Percentiles rank a stretch among this genome's conserved stretches.
Conservation (phyloP, 1,140 invertebrate species). For the Orius insidiosus region DNA sequence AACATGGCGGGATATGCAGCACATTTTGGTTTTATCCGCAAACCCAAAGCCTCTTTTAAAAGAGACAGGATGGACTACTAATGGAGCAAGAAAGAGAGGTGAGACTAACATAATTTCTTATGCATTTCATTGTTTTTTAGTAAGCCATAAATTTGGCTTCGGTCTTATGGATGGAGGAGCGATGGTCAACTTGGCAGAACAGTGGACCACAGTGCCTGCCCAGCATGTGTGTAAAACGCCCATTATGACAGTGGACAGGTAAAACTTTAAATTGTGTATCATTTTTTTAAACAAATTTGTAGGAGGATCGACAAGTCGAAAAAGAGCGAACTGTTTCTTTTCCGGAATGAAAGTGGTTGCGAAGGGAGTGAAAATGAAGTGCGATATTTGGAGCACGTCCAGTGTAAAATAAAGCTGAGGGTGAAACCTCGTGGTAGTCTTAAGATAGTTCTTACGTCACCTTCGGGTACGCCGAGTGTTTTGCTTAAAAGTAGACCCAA, state of each 20-base stretch:
- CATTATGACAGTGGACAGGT: too few species aligned
- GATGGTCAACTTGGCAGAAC: conserved; percentile 77
- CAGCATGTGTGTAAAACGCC: conserved; percentile 94
- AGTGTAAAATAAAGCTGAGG: conserved; percentile 63
- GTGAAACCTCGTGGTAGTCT: conserved; percentile 81
- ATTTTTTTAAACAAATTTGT: too few species aligned
- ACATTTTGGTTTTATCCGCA: conserved; percentile 86
- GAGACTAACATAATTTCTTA: too few species aligned
- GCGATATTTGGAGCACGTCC: conserved; percentile 78
- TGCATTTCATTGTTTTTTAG: too few species aligned
- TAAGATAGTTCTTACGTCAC: conserved; percentile 64
- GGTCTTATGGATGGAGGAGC: conserved; percentile 91
- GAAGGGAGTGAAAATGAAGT: conserved; percentile 72
- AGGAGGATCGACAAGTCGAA: conserved; percentile 71
- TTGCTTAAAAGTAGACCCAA: conserved; percentile 73
- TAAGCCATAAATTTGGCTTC: conserved; percentile 93
- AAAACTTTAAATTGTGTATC: too few species aligned
- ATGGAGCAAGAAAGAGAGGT: conserved; percentile 81
- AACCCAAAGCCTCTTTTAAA: conserved; percentile 60
- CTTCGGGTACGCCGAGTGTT: conserved; percentile 74
- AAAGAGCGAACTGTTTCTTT: conserved; percentile 42
- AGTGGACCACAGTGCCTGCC: conserved; percentile 84
- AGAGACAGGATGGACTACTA: conserved; percentile 75
- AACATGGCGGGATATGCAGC: conserved; percentile 96
- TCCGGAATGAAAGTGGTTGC: conserved; percentile 72